phyloP scores from a whole-genome alignment of 2,797 vertebrate species.

The Arrhamphus sclerolepis region DNA sequence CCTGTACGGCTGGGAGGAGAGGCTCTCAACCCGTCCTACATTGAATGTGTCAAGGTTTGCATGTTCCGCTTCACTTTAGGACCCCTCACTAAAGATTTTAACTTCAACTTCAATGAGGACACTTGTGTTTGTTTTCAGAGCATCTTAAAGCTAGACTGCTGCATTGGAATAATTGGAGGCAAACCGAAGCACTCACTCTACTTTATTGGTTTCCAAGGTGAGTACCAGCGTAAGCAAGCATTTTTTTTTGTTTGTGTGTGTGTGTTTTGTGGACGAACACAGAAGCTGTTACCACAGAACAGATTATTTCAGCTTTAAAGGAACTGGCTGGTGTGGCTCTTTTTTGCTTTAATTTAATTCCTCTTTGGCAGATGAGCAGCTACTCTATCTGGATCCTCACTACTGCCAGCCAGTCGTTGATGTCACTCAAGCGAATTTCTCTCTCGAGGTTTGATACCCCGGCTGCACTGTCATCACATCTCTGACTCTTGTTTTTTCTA shows the following conservation, averaged over 20 bases:
- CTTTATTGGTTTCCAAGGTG: constrained; percentile 93
- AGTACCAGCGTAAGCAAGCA: constrained; percentile 20
- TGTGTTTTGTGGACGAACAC: neutral
- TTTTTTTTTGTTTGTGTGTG: neutral
- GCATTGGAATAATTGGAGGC: constrained; percentile 93
- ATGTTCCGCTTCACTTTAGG: neutral
- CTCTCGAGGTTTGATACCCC: constrained; percentile 83
- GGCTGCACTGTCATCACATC: neutral
- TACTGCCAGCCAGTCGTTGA: constrained; percentile 91
- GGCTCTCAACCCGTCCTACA: constrained; percentile 89
- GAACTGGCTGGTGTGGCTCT: neutral
- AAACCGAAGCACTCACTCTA: constrained; percentile 92
- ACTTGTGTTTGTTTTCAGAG: constrained; percentile 75
- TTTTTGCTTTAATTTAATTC: neutral
- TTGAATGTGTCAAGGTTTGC: constrained; percentile 89
- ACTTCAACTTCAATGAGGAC: neutral
- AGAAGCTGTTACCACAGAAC: neutral
- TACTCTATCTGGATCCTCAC: constrained; percentile 94
- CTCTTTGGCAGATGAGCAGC: constrained; percentile 85
- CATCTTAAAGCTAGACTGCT: constrained; percentile 87
- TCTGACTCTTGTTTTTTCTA: neutral
- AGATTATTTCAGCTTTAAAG: neutral
- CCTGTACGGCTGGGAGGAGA: constrained; percentile 92
- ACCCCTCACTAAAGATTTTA: neutral
- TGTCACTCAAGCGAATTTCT: constrained; percentile 81